A percentile compares a stretch with the other conserved stretches of the same genome.
These are phyloP conservation scores for Potamilus streckersoni DNA, from an alignment of 1,140 invertebrate genomes.

Conservation along the genomic window DNA sequence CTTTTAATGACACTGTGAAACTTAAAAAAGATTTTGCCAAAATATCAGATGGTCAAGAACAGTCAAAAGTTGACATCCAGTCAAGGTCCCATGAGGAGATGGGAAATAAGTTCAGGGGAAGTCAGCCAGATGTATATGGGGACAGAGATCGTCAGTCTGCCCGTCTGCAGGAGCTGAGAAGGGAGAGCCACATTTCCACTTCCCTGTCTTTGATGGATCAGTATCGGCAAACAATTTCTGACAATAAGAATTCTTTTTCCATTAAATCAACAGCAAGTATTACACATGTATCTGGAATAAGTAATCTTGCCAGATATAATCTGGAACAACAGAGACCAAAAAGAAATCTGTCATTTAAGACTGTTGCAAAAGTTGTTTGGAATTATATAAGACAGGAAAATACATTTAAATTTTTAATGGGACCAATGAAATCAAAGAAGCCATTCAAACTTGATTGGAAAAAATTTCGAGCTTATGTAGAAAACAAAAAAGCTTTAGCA, in stretches of 20 bases:
- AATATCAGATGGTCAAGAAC: too few relatives aligned
- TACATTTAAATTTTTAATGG: conserved; percentile 33
- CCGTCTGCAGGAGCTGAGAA: too few relatives aligned
- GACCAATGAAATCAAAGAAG: conserved; percentile 27
- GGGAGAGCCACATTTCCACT: too few relatives aligned
- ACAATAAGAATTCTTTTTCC: conserved; percentile 5
- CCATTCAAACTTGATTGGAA: conserved; percentile 40
- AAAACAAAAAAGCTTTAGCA: conserved; percentile 36
- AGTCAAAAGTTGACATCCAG: too few relatives aligned
- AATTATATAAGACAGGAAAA: conserved; percentile 39
- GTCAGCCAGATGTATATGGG: too few relatives aligned
- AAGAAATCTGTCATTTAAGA: conserved; percentile 34
- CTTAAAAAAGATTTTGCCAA: too few relatives aligned
- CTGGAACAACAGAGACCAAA: conserved; percentile 32
- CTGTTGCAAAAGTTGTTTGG: conserved; percentile 28
- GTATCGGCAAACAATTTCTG: too few relatives aligned
- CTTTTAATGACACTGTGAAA: too few relatives aligned
- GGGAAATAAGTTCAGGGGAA: too few relatives aligned
- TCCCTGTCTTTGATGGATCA: too few relatives aligned
- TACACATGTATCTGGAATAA: conserved; percentile 5
- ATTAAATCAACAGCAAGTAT: conserved; percentile 20
- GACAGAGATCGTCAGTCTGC: too few relatives aligned
- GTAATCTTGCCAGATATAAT: conserved; percentile 4
- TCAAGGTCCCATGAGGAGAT: too few relatives aligned
- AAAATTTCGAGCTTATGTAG: conserved; percentile 34